Evolutionary conservation across 2,797 vertebrate genomes (phyloP).

Genomic region (Sandelia bainsii): DNA sequence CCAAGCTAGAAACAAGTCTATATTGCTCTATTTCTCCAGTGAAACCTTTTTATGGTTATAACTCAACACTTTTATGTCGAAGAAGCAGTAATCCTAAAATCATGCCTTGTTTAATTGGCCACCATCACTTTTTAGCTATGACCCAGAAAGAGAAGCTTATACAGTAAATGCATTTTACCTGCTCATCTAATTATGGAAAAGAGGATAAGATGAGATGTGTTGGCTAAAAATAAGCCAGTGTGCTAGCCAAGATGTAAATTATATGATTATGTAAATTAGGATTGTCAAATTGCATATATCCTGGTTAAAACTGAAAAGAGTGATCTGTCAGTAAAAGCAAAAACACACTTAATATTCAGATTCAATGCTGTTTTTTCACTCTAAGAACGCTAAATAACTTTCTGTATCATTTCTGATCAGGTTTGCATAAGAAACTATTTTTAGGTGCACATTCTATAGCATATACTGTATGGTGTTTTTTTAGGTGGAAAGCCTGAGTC

Average conservation of each 20-base stretch:
- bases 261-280: constrained; percentile 49
- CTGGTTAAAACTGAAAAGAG: constrained; percentile 13
- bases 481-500: background rate
- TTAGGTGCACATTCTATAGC: background rate
- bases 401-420: background rate
- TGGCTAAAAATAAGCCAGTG: constrained; percentile 51
- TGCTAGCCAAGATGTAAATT: constrained; percentile 45
- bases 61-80: constrained; percentile 40
- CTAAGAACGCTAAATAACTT: constrained; percentile 1
- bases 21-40: constrained; percentile 20
- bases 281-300: constrained; percentile 17
- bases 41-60: constrained; percentile 42
- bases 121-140: constrained; percentile 53
- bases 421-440: constrained; percentile 1
- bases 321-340: constrained; percentile 19
- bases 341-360: constrained; percentile 5
- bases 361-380: background rate
- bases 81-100: constrained; percentile 50
- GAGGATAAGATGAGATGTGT: constrained; percentile 36
- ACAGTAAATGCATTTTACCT: constrained; percentile 54
- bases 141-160: constrained; percentile 59
- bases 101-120: constrained; percentile 53
- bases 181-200: constrained; percentile 54
- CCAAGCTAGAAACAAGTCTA: constrained; percentile 19
- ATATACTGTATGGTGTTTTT: background rate